These are phyloP conservation scores for Anolis carolinensis DNA, from an alignment of 2,113 vertebrate species.

Conservation along the genomic window DNA sequence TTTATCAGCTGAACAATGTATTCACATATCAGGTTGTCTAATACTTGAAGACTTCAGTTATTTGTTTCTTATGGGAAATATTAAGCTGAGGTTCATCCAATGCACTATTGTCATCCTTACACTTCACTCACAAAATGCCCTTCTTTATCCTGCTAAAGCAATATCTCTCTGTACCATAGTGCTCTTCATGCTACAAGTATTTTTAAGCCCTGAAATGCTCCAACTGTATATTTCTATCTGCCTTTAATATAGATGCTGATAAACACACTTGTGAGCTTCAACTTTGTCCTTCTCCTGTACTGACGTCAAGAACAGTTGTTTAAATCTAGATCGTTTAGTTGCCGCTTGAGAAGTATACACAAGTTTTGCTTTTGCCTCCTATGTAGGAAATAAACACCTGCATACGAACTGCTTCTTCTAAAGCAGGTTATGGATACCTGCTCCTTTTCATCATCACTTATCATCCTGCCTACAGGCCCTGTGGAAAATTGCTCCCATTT, in stretches of 20 bases:
- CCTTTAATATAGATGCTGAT: background rate
- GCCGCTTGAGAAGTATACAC: background rate
- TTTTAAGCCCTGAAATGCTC: background rate
- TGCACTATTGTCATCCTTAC: background rate
- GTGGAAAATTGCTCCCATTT: slow-evolving; percentile 54
- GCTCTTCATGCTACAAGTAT: background rate
- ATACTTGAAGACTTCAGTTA: background rate
- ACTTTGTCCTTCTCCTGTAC: too few relatives aligned
- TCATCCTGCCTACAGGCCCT: slow-evolving; percentile 39
- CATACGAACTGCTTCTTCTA: slow-evolving; percentile 8
- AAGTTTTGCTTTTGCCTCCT: background rate
- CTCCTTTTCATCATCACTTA: slow-evolving; percentile 58
- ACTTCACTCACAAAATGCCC: background rate
- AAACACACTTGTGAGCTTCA: background rate
- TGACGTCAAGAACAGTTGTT: background rate
- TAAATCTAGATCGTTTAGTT: background rate
- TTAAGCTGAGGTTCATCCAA: background rate
- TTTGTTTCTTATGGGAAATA: background rate
- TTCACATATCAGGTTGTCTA: background rate
- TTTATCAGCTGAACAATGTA: background rate
- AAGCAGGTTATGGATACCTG: slow-evolving; percentile 45
- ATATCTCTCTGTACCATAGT: background rate
- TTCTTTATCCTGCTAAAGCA: background rate
- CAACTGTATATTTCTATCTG: background rate
- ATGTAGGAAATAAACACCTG: slow-evolving; percentile 1